Evolutionary conservation across 2,797 vertebrate genomes (phyloP), one percentile per base, ranked within the genome.

Genomic region (Anomalospiza imberbis): DNA sequence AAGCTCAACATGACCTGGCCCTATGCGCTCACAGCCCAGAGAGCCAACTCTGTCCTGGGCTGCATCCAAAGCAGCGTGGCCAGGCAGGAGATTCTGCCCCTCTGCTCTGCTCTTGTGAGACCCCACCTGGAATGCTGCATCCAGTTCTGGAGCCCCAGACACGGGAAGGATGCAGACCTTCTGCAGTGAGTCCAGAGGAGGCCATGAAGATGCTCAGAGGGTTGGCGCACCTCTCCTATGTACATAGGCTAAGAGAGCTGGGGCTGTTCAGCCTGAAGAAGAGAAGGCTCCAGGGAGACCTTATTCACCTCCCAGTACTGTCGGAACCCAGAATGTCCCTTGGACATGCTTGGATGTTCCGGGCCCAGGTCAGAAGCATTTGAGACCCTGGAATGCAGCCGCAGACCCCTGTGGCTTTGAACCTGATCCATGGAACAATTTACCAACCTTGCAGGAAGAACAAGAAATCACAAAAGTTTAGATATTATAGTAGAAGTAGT

Each of bases 161-260:
- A 38, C 5, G 12, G 3, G 48, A n/a, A 63, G 24, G 3, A 76
- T 53, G 3, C 5, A 4, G 0, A 47, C 15, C 14, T 71, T 2
- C 7, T 19, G 31, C 16, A 72, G 7, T 5, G 14, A 89, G 34
- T 47, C 22, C 53, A 72, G 47, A 66, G 11, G 31, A 60, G 16
- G 5, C 3, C 5, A 32, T 3, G 4, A 42, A 66, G 18, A 65
- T 6, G 31, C 12, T 47, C 31, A 42, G 7, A 24, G 22, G 11
- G 15, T 1, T 8, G 31, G 47, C 31, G 34, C 3, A 60, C 11
- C 31, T 54, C 45, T 84, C 19, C 10, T 20, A 5, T 22, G 29
- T 1, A 29, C 0, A 2, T 0, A 29, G 40, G 16, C 53, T 66
- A 34, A 53, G n/a, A 40, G 17, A 65, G 31, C 3, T 47, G 13